These are phyloP conservation scores for Cybosia mesomella DNA, from an alignment of 2,888 invertebrate genomes.

Conservation along the genomic window DNA sequence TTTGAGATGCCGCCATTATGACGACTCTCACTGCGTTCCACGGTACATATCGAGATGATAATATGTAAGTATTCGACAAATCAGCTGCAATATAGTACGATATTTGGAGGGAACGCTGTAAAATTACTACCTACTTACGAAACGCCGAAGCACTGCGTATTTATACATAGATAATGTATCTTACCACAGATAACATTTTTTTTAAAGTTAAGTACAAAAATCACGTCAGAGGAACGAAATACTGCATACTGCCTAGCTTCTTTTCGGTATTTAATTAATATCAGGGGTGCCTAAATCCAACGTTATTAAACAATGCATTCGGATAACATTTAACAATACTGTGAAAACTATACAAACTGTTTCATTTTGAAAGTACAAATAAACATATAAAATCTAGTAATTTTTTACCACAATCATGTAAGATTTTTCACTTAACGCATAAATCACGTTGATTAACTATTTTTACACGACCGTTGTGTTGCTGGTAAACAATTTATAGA, in stretches of 20 bases:
- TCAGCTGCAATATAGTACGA: too few relatives aligned
- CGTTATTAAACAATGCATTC: neutral
- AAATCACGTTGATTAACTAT: too few relatives aligned
- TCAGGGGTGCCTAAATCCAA: neutral
- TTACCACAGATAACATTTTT: neutral
- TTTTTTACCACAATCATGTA: too few relatives aligned
- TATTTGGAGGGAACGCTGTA: neutral
- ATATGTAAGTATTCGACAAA: neutral
- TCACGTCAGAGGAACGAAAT: neutral
- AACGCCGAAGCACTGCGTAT: neutral
- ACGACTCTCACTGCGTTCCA: neutral
- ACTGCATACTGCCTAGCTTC: neutral
- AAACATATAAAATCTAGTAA: neutral
- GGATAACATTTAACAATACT: too few relatives aligned
- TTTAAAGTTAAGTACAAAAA: neutral
- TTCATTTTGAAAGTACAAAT: neutral
- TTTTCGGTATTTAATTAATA: neutral
- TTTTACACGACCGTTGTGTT: neutral
- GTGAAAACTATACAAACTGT: neutral
- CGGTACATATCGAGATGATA: neutral
- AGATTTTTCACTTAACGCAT: too few relatives aligned
- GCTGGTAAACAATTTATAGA: neutral
- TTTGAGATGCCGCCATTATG: neutral
- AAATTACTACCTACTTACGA: neutral
- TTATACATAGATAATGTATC: neutral